Conservation (phyloP, 2,113 vertebrate species). For the Barnardius zonarius region DNA sequence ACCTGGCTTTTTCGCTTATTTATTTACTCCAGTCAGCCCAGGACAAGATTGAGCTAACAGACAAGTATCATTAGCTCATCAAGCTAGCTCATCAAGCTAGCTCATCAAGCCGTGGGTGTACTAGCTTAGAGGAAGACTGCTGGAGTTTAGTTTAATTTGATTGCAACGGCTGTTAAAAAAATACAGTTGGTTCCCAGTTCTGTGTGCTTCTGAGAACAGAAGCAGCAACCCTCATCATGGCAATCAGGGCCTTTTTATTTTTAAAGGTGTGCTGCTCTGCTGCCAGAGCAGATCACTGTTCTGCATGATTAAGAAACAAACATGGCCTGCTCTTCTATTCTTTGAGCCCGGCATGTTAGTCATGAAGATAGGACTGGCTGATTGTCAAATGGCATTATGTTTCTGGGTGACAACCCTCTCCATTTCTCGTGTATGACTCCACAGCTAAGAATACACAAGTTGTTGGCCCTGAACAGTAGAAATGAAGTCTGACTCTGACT, state of each 20-base stretch:
- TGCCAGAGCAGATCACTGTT: background rate
- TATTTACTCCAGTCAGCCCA: background rate
- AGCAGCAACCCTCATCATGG: background rate
- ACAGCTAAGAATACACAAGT: background rate
- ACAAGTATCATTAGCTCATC: background rate
- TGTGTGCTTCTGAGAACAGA: background rate
- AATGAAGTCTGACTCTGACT: background rate
- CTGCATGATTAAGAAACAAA: background rate
- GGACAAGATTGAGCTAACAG: background rate
- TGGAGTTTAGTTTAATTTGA: background rate
- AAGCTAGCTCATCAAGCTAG: too few relatives aligned
- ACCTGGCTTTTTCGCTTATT: background rate
- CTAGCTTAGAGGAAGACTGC: background rate
- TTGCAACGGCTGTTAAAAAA: background rate
- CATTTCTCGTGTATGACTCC: background rate
- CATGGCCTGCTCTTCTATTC: background rate
- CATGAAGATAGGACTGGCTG: background rate
- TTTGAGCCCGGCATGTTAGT: accelerated
- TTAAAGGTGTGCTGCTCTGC: background rate
- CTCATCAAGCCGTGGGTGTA: background rate
- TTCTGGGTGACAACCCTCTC: background rate
- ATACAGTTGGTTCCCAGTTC: background rate
- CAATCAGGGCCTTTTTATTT: background rate
- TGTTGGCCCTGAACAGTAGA: background rate
- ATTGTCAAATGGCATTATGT: accelerated